phyloP scores from a whole-genome alignment of 2,888 invertebrate species.

The Drosophila infuscata region DNA sequence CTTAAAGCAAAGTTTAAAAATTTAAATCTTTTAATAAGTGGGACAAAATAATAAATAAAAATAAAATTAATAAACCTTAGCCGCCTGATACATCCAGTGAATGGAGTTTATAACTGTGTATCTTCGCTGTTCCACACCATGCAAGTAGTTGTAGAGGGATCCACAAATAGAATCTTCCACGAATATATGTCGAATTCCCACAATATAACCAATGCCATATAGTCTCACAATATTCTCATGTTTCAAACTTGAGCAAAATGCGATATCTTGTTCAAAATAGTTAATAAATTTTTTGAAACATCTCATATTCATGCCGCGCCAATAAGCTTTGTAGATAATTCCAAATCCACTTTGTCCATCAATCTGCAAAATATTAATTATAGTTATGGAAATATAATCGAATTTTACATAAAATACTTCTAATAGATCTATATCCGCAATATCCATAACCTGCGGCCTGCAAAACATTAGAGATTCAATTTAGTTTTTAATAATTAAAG shows the following conservation, averaged over 20 bases:
- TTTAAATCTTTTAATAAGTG: background rate
- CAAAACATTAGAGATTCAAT: background rate
- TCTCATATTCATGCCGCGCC: background rate
- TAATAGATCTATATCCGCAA: background rate
- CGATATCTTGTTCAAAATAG: background rate
- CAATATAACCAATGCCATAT: background rate
- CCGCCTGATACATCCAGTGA: constrained; percentile 7
- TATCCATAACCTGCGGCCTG: accelerated
- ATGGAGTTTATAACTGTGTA: background rate
- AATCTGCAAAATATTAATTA: background rate
- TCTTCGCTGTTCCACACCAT: background rate
- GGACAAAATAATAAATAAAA: background rate
- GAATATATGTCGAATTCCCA: background rate
- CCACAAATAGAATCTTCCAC: constrained; percentile 11
- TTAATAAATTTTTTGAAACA: background rate
- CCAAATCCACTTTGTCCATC: background rate
- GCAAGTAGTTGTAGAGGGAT: constrained; percentile 8
- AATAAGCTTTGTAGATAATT: background rate
- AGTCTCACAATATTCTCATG: background rate
- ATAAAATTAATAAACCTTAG: background rate
- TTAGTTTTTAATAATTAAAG: background rate
- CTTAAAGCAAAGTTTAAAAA: background rate
- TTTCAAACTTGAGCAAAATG: too few species aligned
- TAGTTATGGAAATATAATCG: background rate
- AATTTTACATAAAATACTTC: background rate